A percentile compares a stretch with the other conserved stretches of the same genome.
Conservation (phyloP, 2,113 vertebrate genomes). For the Sigmodon hispidus region DNA sequence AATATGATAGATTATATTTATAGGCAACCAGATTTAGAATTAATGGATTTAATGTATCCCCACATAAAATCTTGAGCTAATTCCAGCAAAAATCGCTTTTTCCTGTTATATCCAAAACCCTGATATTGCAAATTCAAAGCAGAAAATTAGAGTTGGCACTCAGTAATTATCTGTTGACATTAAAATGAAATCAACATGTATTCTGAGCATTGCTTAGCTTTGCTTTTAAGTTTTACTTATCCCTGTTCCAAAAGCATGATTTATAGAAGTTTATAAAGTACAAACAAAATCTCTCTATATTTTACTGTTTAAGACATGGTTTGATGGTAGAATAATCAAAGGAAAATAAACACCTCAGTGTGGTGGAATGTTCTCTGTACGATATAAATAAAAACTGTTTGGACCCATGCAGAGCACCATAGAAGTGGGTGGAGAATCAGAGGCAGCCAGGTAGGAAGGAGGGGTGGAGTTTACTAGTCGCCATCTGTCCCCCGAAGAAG, state of each 20-base stretch:
- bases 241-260: neutral
- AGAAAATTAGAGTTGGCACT: neutral
- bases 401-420: too few species aligned
- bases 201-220: neutral
- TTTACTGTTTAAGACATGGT: neutral
- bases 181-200: neutral
- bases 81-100: conserved; percentile 15
- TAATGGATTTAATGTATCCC: conserved; percentile 17
- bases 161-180: conserved; percentile 26
- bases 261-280: neutral
- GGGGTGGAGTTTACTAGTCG: too few species aligned
- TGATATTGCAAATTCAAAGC: neutral
- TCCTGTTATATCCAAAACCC: neutral
- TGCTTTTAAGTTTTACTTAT: conserved; percentile 4
- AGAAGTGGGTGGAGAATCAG: too few species aligned
- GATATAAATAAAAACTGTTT: too few species aligned
- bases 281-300: conserved; percentile 26
- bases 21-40: conserved; percentile 42
- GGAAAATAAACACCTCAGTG: neutral
- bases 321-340: neutral
- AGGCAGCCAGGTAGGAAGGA: too few species aligned
- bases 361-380: too few species aligned
- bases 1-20: conserved; percentile 22
- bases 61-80: conserved; percentile 8
- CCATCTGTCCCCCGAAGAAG: too few species aligned